phyloP scores from a whole-genome alignment of 2,888 invertebrate genomes.

The Agrotis clavis region DNA sequence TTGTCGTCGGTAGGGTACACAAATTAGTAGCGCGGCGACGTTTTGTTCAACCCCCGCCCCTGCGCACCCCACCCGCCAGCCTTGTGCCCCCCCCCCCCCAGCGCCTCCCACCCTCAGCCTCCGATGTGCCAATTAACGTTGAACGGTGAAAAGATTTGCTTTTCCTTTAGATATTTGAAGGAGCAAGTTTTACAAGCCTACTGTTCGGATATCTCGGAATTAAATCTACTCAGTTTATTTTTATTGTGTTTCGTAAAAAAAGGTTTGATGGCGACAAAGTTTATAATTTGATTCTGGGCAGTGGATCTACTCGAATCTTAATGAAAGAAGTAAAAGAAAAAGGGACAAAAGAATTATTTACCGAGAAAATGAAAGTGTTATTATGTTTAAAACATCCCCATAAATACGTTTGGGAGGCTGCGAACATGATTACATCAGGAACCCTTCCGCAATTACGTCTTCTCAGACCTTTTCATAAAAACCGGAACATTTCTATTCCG shows the following conservation, averaged over 20 bases:
- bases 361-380: constrained; percentile 29
- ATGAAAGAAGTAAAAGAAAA: constrained; percentile 12
- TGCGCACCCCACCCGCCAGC: background rate
- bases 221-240: constrained; percentile 44
- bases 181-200: constrained; percentile 56
- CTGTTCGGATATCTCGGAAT: constrained; percentile 50
- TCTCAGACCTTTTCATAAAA: constrained; percentile 44
- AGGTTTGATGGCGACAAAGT: constrained; percentile 32
- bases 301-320: background rate
- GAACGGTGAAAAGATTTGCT: constrained; percentile 63
- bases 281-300: constrained; percentile 30
- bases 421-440: constrained; percentile 48
- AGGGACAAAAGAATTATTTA: constrained; percentile 10
- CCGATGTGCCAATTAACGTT: constrained; percentile 63
- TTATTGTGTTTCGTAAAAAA: constrained; percentile 27
- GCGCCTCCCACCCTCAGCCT: constrained; percentile 19
- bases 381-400: constrained; percentile 21
- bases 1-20: constrained; percentile 54
- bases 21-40: constrained; percentile 55
- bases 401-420: constrained; percentile 31
- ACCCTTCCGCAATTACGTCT: constrained; percentile 61
- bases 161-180: constrained; percentile 56
- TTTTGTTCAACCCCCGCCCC: constrained; percentile 22
- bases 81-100: background rate
- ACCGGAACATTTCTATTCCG: constrained; percentile 41